Base-by-base conservation (phyloP, 2,888 invertebrate species). In the Scaptomyza tumidula region DNA sequence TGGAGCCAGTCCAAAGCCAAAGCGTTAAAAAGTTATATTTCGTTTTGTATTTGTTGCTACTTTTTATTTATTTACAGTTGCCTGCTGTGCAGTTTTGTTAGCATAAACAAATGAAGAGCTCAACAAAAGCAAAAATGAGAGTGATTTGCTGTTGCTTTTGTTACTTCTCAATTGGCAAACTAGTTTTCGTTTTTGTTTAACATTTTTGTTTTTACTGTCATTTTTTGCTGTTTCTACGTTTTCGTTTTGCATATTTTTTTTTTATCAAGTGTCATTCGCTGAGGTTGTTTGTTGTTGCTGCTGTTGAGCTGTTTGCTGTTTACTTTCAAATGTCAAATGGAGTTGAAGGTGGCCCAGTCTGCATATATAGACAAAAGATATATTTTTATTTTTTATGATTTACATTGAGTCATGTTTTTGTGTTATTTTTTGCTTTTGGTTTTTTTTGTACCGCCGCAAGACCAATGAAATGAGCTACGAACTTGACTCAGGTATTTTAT, bases 281-380 rank as follows among this genome's bases (percentile, higher is more conserved):
- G 59, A 41, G 33, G 54, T 58, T 67, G 45, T 35, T 48, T 39
- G 54, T 58, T 67, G 45, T 44, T 52, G 33, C 9, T 56, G 58
- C 35, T 48, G 41, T 50, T 44, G 14, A 41, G 24, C 44, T 35
- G 49, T 48, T 39, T 53, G 66, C 54, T 65, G 72, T 55, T 80
- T 78, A 85, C 84, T 85, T 85, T 85, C 85, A 85, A 85, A 85
- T 87, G 85, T 80, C 85, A 85, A 82, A 68, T 53, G 72, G 76
- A 85, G 85, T 85, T 85, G 85, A 85, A 85, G 85, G 88, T 85
- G 80, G 83, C 70, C 83, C 84, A 49, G 76, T 75, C 75, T 61
- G 64, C 71, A 62, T 46, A 71, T 70, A 63, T 62, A 59, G 63
- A 50, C 50, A 52, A 43, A 41, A 60, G 35, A 55, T 62, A 69